Percentiles rank a stretch among this genome's conserved stretches.
phyloP scores from a whole-genome alignment of 1,140 invertebrate genomes.

The Drosophila albomicans region DNA sequence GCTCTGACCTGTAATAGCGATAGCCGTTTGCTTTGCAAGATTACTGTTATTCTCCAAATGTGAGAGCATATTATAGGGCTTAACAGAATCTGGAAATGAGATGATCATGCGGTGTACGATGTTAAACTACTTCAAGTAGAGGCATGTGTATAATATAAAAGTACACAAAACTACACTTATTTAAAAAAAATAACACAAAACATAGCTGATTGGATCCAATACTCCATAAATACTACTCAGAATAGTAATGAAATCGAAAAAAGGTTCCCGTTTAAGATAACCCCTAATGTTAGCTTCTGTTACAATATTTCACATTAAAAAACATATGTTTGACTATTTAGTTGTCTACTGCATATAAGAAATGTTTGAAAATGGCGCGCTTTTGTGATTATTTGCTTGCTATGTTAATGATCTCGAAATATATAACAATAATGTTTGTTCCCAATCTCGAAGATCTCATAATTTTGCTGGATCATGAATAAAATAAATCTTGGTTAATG shows the following conservation, averaged over 20 bases:
- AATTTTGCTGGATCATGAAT: not conserved
- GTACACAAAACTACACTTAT: constrained; percentile 16
- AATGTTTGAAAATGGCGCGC: constrained; percentile 5
- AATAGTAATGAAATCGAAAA: not conserved
- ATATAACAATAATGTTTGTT: not conserved
- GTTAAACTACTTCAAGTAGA: constrained; percentile 41
- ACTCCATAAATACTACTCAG: not conserved
- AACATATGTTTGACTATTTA: too few species aligned
- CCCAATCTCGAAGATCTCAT: not conserved
- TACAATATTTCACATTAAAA: not conserved
- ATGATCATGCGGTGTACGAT: constrained; percentile 67
- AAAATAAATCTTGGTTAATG: constrained; percentile 6
- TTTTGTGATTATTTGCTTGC: not conserved
- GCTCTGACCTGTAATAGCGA: constrained; percentile 84
- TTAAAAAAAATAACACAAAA: constrained; percentile 16
- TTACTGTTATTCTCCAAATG: constrained; percentile 85
- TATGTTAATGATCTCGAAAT: constrained; percentile 1
- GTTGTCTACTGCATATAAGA: not conserved
- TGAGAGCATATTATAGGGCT: constrained; percentile 84
- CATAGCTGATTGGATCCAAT: not conserved
- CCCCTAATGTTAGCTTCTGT: not conserved
- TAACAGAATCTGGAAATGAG: constrained; percentile 83
- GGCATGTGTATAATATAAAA: constrained; percentile 15
- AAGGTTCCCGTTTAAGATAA: not conserved
- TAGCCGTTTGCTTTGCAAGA: constrained; percentile 83